phyloP scores from a whole-genome alignment of 2,797 vertebrate species.

The Anas capensis region DNA sequence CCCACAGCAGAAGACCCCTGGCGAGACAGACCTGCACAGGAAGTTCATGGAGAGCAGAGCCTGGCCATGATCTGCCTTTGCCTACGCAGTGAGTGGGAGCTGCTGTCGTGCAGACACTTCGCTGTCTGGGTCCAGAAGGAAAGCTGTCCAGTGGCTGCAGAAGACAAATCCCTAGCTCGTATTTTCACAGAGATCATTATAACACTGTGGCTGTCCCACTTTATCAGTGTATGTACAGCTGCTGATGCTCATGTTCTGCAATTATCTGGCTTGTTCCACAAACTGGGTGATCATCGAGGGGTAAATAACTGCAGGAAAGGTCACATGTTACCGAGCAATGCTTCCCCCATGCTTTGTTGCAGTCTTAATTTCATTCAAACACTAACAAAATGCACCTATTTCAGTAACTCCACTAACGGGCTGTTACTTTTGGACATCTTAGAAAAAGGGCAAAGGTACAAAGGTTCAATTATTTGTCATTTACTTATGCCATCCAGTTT shows the following conservation, averaged over 20 bases:
- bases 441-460: slow-evolving; percentile 45
- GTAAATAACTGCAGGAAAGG: slow-evolving; percentile 55
- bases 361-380: slow-evolving; percentile 50
- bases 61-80: not conserved
- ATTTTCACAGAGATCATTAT: slow-evolving; percentile 44
- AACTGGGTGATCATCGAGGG: slow-evolving; percentile 59
- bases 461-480: slow-evolving; percentile 49
- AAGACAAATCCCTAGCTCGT: slow-evolving; percentile 68
- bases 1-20: not conserved
- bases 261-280: slow-evolving; percentile 67
- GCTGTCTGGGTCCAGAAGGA: slow-evolving; percentile 74
- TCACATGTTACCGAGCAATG: slow-evolving; percentile 37
- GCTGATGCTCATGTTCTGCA: slow-evolving; percentile 76
- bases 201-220: slow-evolving; percentile 29
- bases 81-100: slow-evolving; percentile 72
- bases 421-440: slow-evolving; percentile 41
- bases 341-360: not conserved
- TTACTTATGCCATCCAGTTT: slow-evolving; percentile 18
- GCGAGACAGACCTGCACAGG: not conserved
- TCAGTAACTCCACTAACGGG: slow-evolving; percentile 48
- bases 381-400: slow-evolving; percentile 39
- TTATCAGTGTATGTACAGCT: slow-evolving; percentile 72
- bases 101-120: slow-evolving; percentile 76
- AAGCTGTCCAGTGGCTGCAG: slow-evolving; percentile 80
- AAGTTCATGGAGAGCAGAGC: not conserved